Conservation (phyloP, 2,113 vertebrate genomes). For the zebrafish (Danio rerio) region GRCz12tu NC_133180.1:15880001-15880500, state of each 20-base stretch:
- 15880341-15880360: constrained; percentile 57
- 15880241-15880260: constrained; percentile 54
- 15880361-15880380: constrained; percentile 65
- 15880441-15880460: constrained; percentile 26
- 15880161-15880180: constrained; percentile 12
- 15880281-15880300: constrained; percentile 50
- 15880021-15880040: constrained; percentile 5
- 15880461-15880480: background rate
- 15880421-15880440: constrained; percentile 54
- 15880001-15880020: constrained; percentile 38
- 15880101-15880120: constrained; percentile 45
- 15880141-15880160: constrained; percentile 38
- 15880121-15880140: constrained; percentile 33
- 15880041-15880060: constrained; percentile 4
- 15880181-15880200: constrained; percentile 58
- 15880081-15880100: constrained; percentile 19
- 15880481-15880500: background rate
- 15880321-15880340: constrained; percentile 40
- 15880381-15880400: constrained; percentile 61
- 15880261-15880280: constrained; percentile 58
- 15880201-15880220: constrained; percentile 56
- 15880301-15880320: constrained; percentile 58
- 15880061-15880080: constrained; percentile 13
- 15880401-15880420: constrained; percentile 68
- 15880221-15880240: constrained; percentile 61